Conservation (phyloP, 1,140 invertebrate species). For the Lepidurus couesii region DNA sequence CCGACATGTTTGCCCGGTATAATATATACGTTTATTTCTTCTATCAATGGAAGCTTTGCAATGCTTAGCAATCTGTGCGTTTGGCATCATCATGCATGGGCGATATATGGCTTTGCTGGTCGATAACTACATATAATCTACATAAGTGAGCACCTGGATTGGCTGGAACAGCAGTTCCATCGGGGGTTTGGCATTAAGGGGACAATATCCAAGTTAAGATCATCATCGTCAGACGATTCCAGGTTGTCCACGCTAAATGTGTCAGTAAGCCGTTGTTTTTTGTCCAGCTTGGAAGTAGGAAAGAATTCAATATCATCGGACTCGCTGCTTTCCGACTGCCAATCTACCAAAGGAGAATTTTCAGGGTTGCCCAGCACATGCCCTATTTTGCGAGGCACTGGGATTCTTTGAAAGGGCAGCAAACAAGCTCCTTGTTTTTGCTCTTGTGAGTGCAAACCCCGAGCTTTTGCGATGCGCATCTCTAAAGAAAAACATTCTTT, state of each 20-base stretch:
- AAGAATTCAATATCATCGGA: neutral
- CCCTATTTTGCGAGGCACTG: neutral
- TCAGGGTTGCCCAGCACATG: neutral
- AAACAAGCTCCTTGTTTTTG: neutral
- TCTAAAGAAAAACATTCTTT: neutral
- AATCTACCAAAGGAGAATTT: neutral
- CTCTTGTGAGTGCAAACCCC: neutral
- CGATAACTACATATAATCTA: neutral
- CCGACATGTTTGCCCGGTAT: too few species aligned
- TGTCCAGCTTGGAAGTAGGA: neutral
- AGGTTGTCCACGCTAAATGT: conserved; percentile 9
- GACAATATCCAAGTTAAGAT: neutral
- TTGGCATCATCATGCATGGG: neutral
- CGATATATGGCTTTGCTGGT: neutral
- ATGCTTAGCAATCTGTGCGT: too few species aligned
- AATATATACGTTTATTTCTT: too few species aligned
- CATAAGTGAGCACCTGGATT: neutral
- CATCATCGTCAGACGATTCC: neutral
- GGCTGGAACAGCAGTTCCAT: neutral
- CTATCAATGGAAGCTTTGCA: too few species aligned
- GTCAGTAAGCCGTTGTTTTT: neutral
- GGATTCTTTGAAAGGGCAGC: neutral
- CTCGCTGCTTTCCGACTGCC: neutral
- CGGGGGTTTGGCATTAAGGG: neutral
- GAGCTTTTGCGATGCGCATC: neutral